Evolutionary conservation across 2,888 invertebrate species (phyloP).

Genomic region (Oscheius myriophilus): DNA sequence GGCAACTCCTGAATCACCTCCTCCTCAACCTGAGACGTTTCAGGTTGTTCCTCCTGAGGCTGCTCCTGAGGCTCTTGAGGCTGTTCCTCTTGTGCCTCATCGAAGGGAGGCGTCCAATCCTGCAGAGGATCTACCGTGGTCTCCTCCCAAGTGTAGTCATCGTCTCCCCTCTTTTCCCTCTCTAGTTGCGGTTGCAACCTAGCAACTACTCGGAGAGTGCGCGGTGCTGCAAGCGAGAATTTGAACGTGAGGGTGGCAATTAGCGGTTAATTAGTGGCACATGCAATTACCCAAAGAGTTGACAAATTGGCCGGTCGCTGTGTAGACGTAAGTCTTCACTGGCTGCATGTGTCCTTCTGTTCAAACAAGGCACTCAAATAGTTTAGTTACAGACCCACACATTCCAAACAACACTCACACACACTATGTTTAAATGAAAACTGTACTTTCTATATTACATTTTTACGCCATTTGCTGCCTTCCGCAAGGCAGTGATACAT

Average conservation of each 20-base stretch:
- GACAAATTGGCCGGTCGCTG: conserved; percentile 51
- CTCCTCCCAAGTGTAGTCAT: conserved; percentile 22
- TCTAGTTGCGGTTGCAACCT: conserved; percentile 47
- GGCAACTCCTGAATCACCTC: conserved; percentile 24
- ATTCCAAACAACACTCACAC: neutral
- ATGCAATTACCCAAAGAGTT: conserved; percentile 36
- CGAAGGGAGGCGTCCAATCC: conserved; percentile 3
- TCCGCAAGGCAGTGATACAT: no score
- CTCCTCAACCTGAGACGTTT: conserved; percentile 33
- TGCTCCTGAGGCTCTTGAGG: conserved; percentile 7
- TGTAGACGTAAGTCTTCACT: conserved; percentile 54
- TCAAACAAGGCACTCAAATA: neutral
- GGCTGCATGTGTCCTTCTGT: conserved; percentile 34
- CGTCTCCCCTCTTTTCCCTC: conserved; percentile 40
- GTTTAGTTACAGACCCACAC: neutral
- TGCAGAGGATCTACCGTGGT: conserved; percentile 8
- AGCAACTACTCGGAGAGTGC: conserved; percentile 43
- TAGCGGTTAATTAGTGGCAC: conserved; percentile 22
- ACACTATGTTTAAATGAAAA: neutral
- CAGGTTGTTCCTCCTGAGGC: conserved; percentile 31
- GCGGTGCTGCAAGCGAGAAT: conserved; percentile 28
- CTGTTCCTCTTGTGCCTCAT: conserved; percentile 8
- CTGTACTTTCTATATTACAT: neutral
- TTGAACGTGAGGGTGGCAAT: conserved; percentile 20
- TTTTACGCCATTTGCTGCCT: no score